Percentiles rank a stretch among this genome's conserved stretches.
These are phyloP conservation scores for Sclerurus mexicanus DNA, from an alignment of 2,113 vertebrate genomes.

Conservation along the genomic window DNA sequence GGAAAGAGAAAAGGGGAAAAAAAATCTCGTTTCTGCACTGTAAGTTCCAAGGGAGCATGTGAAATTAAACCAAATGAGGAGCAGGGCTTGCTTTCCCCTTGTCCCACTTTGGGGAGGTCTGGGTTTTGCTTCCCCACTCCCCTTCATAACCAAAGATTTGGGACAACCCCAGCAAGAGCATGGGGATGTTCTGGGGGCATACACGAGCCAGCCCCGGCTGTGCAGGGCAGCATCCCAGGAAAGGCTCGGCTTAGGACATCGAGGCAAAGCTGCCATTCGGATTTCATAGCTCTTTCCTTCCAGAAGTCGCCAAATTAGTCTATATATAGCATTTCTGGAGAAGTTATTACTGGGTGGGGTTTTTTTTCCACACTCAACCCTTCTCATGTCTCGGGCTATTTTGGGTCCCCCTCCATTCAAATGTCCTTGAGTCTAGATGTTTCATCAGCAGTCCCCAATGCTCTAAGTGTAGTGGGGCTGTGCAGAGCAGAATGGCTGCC, in stretches of 20 bases:
- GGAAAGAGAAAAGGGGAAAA: not conserved
- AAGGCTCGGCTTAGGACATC: not conserved
- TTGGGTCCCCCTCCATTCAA: not conserved
- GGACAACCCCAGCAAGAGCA: not conserved
- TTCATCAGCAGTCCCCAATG: not conserved
- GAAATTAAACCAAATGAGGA: not conserved
- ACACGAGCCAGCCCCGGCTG: not conserved
- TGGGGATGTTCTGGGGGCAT: not conserved
- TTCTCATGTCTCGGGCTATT: conserved; percentile 47
- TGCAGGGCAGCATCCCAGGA: not conserved
- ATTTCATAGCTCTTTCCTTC: not conserved
- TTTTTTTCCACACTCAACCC: not conserved
- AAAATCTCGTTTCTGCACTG: not conserved
- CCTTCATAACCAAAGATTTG: not conserved
- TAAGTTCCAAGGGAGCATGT: not conserved
- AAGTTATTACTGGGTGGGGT: conserved; percentile 21
- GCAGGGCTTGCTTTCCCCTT: not conserved
- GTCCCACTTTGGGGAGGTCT: not conserved
- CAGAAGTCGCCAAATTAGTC: not conserved
- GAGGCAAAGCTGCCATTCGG: not conserved
- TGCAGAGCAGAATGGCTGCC: not conserved
- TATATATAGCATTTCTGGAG: conserved; percentile 30
- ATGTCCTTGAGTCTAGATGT: not conserved
- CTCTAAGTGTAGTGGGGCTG: not conserved
- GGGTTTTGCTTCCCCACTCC: not conserved